Evolutionary conservation across 2,113 vertebrate species (phyloP), one percentile per base, ranked within the genome.

Genomic region (Calypte anna): DNA sequence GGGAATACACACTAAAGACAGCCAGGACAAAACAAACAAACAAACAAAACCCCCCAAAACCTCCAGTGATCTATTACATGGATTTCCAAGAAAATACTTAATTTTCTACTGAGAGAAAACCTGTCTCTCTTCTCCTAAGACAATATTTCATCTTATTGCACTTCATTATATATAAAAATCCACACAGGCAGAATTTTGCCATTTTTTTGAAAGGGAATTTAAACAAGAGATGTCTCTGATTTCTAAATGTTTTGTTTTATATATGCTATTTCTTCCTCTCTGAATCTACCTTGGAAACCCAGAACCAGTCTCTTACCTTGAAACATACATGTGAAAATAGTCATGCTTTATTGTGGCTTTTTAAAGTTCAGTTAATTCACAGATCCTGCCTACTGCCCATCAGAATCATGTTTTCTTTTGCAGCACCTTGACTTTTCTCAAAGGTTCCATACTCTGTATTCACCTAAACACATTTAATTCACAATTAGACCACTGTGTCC

Each of bases 91-190:
- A 6, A 89, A 79, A 82, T 63, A 28, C 63, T 33, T 73, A 5
- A 27, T 88, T 90, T 88, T 96, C 44, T 86, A 46, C 24, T 67
- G 51, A 88, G 78, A 89, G 44, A 38, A 85, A 96, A 69, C 25
- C 12, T 58, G 24, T 73, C 72, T 96, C 78, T 95, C 69, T 90
- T 46, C 86, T 93, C 58, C 82, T 94, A 87, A 83, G 53, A 83
- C 50, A 88, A 61, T 43, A 91, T 94, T 96, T 96, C 64, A 93
- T 79, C 74, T 96, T 91, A 44, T 53, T 96, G 87, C 19, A 81
- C 68, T 94, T 88, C 75, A 33, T 43, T 91, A 91, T 67, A 57
- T 63, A 86, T 48, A 95, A 91, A 95, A 95, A 58, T 72, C 9
- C 44, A 38, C 28, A 20, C 15, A 62, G 27, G 23, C 21, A 85